Evolutionary conservation across 2,113 vertebrate genomes (phyloP), one percentile per base, ranked within the genome.

Genomic region (Oryzias woworae): DNA sequence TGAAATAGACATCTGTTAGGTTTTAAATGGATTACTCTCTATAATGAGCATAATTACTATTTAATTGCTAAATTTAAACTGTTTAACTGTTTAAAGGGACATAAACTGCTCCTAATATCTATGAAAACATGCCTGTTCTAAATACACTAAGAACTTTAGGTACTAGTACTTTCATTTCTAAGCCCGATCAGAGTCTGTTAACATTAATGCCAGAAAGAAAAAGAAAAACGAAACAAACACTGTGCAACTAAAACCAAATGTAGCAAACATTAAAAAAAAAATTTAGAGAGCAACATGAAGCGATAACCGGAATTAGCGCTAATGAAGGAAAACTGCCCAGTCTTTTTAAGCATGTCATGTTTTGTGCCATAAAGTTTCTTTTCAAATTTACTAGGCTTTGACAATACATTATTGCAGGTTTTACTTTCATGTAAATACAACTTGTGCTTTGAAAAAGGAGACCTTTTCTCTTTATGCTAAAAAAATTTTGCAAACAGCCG

Each of bases 51-150:
- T 91, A 87, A 93, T 93, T 92, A 90, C 82, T 44, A 74, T 81
- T 80, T 92, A 93, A 93, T 92, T 92, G 89, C 90, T 90, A 86
- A 92, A 90, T 92, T 89, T 92, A 88, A 88, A 88, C 85, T 88
- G 89, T 91, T 91, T 87, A 89, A 80, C 36, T 36, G 36, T 91
- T 92, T 89, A 92, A 91, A 91, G 86, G 79, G 78, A 86, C 77
- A 72, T 84, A 87, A 91, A 92, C 83, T 85, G 81, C 84, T 69
- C 84, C 82, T 89, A 91, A 92, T 91, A 91, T 90, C 89, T 90
- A 77, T 85, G 82, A 91, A 92, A 93, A 90, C 87, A 91, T 88
- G 90, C 87, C 86, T 51, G 83, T 90, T 91, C 90, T 83, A 85
- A 84, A 80, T 77, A 81, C 77, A 67, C 64, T 53, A 65, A 71